Evolutionary conservation across 2,113 vertebrate genomes (phyloP), one percentile per base, ranked within the genome.

Genomic region (Pampusana beccarii): DNA sequence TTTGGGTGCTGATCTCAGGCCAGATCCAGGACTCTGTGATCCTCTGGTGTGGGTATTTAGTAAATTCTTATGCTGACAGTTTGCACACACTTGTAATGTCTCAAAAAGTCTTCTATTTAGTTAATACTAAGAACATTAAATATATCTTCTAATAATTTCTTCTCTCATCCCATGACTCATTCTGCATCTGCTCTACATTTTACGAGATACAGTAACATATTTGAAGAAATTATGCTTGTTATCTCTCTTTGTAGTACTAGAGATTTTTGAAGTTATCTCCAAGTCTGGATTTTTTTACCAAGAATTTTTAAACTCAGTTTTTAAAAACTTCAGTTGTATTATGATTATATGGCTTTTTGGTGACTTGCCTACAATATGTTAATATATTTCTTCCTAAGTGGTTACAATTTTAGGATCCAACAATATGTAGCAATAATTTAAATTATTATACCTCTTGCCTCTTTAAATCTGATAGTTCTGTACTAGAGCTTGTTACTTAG

Each of bases 401-500:
- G 20, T 86, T 80, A 54, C 10, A 25, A 54, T 94, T 93, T 64
- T 83, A 83, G 42, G 44, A 82, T 72, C 46, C 20, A 74, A 31
- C 36, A 86, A 72, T 57, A 40, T 72, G 44, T 46, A 80, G 34
- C 51, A 75, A 18, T 78, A 93, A 73, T 88, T 91, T 79, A 90
- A 85, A 75, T 92, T 82, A 87, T 69, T 92, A 74, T 86, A 44
- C 26, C 5, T 93, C 81, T 92, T 26, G 14, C 40, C 64, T 90
- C 24, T 71, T 92, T 91, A 91, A 83, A 85, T 91, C 89, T 95
- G 71, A n/a, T 88, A 70, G 36, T 46, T 93, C 73, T 93, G 42
- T 91, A 91, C 60, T 95, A 80, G 56, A 94, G 80, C 93, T 92
- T 88, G 79, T 90, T 80, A 65, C 71, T 72, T 93, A 71, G 58